Evolutionary conservation across 1,140 invertebrate genomes (phyloP).

Genomic region (Calosoma granatense): DNA sequence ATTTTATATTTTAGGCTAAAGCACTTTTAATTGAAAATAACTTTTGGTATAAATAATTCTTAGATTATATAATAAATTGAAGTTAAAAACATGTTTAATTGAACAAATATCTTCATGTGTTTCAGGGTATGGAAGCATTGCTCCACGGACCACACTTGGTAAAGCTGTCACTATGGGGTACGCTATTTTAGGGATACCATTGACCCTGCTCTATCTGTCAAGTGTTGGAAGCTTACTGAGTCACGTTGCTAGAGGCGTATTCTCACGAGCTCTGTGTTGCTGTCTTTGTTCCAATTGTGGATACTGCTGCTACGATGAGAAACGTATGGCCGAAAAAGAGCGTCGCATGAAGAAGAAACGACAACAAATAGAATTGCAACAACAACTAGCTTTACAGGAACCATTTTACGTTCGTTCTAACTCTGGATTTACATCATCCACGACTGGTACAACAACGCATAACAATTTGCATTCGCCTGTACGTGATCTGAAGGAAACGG

Average conservation of each 20-base stretch:
- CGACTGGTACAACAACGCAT: conserved; percentile 34
- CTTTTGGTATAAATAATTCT: too few relatives aligned
- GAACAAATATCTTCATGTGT: too few relatives aligned
- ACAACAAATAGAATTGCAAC: conserved; percentile 63
- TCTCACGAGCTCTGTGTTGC: conserved; percentile 70
- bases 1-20: too few relatives aligned
- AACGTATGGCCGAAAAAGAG: conserved; percentile 67
- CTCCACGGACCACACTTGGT: conserved; percentile 67
- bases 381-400: conserved; percentile 60
- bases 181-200: conserved; percentile 79
- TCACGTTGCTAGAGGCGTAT: conserved; percentile 75
- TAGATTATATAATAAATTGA: too few relatives aligned
- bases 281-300: conserved; percentile 76
- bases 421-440: conserved; percentile 43
- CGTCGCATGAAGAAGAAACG: conserved; percentile 62
- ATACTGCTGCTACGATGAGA: conserved; percentile 76
- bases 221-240: conserved; percentile 75
- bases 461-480: conserved; percentile 47
- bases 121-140: conserved; percentile 86
- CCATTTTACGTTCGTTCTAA: conserved; percentile 69
- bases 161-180: conserved; percentile 82
- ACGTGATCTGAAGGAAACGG: conserved; percentile 45
- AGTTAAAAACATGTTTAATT: too few relatives aligned
- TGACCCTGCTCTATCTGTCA: conserved; percentile 80
- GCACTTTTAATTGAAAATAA: too few relatives aligned